These are phyloP conservation scores for Smittia sp. DNA, from an alignment of 2,888 invertebrate genomes.

Conservation along the genomic window DNA sequence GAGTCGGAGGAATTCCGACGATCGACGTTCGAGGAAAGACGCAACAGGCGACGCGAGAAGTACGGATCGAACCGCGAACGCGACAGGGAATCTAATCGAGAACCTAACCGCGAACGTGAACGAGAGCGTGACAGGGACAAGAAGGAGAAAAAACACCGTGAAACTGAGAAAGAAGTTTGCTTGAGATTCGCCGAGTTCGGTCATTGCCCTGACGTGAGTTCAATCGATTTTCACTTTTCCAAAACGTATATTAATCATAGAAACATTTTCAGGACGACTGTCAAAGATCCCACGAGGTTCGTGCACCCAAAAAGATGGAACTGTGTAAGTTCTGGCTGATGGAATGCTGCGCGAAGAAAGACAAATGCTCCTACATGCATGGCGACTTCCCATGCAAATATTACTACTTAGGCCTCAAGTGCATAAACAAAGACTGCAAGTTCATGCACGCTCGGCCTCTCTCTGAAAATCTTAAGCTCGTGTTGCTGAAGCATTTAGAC, in stretches of 20 bases:
- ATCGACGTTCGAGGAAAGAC: constrained; percentile 52
- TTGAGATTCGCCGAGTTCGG: constrained; percentile 77
- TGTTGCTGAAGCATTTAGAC: constrained; percentile 74
- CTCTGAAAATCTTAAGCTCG: constrained; percentile 70
- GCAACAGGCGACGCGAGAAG: constrained; percentile 47
- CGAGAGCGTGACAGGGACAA: constrained; percentile 57
- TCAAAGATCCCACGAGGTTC: constrained; percentile 79
- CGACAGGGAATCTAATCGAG: not conserved
- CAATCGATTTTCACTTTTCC: not conserved
- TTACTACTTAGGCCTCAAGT: constrained; percentile 88
- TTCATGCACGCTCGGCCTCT: constrained; percentile 88
- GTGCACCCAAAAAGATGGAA: constrained; percentile 83
- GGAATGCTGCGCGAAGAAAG: constrained; percentile 93
- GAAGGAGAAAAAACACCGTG: constrained; percentile 59
- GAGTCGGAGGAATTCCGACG: constrained; percentile 52
- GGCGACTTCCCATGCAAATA: constrained; percentile 96
- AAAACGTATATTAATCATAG: not conserved
- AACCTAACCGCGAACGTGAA: constrained; percentile 49
- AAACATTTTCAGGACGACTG: constrained; percentile 69
- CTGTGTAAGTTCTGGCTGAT: constrained; percentile 94
- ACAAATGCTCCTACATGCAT: constrained; percentile 95
- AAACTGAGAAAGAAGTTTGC: constrained; percentile 72
- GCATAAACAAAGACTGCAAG: constrained; percentile 83
- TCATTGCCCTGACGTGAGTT: constrained; percentile 69
- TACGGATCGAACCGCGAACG: constrained; percentile 50